Conservation (phyloP, 2,113 vertebrate genomes). For the Campylomormyrus numenius region DNA sequence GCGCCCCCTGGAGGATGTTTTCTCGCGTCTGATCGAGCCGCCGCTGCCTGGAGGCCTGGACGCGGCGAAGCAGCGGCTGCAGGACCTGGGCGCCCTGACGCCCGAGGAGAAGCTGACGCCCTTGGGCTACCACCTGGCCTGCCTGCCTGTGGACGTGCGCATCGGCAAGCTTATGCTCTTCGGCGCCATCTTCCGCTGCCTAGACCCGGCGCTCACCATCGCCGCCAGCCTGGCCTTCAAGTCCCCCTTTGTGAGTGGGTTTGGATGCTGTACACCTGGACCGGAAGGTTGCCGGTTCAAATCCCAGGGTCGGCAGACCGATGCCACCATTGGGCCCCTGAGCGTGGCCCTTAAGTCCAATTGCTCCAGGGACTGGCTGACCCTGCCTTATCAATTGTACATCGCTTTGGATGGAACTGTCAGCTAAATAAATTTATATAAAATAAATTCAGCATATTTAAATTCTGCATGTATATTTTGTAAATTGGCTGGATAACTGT, state of each 20-base stretch:
- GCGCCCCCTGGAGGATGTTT: slow-evolving; percentile 72
- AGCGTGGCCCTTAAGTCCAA: neutral
- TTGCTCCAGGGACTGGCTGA: neutral
- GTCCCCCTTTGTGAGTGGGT: slow-evolving; percentile 83
- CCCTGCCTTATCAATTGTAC: neutral
- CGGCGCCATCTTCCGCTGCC: slow-evolving; percentile 92
- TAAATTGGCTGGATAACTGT: neutral
- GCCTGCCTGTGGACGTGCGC: slow-evolving; percentile 90
- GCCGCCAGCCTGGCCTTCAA: slow-evolving; percentile 93
- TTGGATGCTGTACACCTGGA: neutral
- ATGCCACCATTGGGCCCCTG: neutral
- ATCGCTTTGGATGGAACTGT: neutral
- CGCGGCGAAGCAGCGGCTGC: slow-evolving; percentile 78
- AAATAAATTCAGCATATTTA: neutral
- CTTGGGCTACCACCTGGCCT: slow-evolving; percentile 90
- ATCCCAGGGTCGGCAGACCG: neutral
- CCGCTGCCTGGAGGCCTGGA: slow-evolving; percentile 68
- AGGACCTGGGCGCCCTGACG: slow-evolving; percentile 82
- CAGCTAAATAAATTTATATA: neutral
- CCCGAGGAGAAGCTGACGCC: slow-evolving; percentile 81
- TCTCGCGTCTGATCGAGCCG: slow-evolving; percentile 82
- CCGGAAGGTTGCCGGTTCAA: neutral
- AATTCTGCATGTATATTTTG: neutral
- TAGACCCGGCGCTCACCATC: slow-evolving; percentile 91
- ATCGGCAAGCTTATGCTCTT: slow-evolving; percentile 96